phyloP scores from a whole-genome alignment of 1,140 invertebrate genomes.

The Cotesia glomerata region DNA sequence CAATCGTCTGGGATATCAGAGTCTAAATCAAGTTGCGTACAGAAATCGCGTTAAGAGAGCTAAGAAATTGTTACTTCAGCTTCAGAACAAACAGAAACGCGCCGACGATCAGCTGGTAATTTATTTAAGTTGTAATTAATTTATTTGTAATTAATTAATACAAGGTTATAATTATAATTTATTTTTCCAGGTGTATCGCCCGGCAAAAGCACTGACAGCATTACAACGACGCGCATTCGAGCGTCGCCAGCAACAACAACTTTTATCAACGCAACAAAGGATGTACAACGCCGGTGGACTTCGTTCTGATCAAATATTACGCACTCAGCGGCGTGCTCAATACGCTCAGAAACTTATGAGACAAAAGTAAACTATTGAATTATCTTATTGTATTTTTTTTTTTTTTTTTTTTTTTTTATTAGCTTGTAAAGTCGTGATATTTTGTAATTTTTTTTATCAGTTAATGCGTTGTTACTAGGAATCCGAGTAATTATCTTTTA shows the following conservation, averaged over 20 bases:
- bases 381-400: neutral
- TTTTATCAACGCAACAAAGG: constrained; percentile 44
- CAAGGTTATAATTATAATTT: neutral
- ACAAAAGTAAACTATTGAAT: constrained; percentile 52
- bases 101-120: constrained; percentile 52
- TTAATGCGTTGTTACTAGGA: no score
- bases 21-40: constrained; percentile 57
- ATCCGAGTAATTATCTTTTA: no score
- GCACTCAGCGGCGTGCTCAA: constrained; percentile 54
- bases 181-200: constrained; percentile 42
- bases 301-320: constrained; percentile 56
- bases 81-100: constrained; percentile 50
- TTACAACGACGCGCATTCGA: constrained; percentile 47
- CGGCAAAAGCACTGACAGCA: constrained; percentile 41
- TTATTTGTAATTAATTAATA: no score
- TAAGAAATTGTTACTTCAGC: constrained; percentile 53
- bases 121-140: neutral
- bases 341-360: constrained; percentile 58
- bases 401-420: neutral
- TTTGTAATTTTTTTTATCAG: no score
- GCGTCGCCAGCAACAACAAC: constrained; percentile 48
- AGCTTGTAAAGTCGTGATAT: no score
- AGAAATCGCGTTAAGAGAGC: constrained; percentile 57
- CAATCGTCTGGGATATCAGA: constrained; percentile 59
- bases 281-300: constrained; percentile 50